Base-by-base conservation (phyloP, 2,113 vertebrate genomes). In the Rissa tridactyla region DNA sequence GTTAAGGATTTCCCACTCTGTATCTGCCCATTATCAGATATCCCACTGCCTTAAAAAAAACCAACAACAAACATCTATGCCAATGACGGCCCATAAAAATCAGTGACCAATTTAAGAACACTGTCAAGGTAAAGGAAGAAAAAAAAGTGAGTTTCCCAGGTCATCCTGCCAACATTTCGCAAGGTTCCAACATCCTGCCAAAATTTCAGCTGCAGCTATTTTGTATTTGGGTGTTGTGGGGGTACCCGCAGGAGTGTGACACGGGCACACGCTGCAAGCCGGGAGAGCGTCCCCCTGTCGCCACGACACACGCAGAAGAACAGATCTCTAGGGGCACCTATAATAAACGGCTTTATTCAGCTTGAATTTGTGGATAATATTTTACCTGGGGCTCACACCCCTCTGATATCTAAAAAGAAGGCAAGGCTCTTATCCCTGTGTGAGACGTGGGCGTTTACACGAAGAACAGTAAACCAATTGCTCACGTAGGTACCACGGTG, bases 221-320 rank as follows among this genome's bases (percentile, higher is more conserved):
- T 29, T 14, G 14, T 32, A 4, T 1, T 0, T 1, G 34, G 52
- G 22, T 4, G 36, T 18, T 23, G 10, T 2, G 21, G 15, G 58
- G 21, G 32, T 6, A 17, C 18, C 2, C 2, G 38, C 16, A 10
- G 62, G 58, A 8, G 12, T 0, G 64, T 12, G 81, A 32, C 15
- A 12, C 0, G 34, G 36, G 60, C 34, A 26, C 49, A 11, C 5
- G 0, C 38, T 10, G 51, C 9, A 2, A 42, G 60, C 51, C 40
- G 42, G 69, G 57, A 16, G 19, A 3, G 54, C 27, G 77, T 4
- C 32, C 22, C 19, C 2, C 44, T 6, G 34, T 0, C 11, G 40
- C 17, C 21, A 8, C 0, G 12, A 20, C 5, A 15, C 62, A 0
- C 0, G 23, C 22, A 11, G 51, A 14, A 40, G 21, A 34, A 7